These are phyloP conservation scores for Cataglyphis albicans DNA, from an alignment of 2,888 invertebrate species.

Conservation along the genomic window DNA sequence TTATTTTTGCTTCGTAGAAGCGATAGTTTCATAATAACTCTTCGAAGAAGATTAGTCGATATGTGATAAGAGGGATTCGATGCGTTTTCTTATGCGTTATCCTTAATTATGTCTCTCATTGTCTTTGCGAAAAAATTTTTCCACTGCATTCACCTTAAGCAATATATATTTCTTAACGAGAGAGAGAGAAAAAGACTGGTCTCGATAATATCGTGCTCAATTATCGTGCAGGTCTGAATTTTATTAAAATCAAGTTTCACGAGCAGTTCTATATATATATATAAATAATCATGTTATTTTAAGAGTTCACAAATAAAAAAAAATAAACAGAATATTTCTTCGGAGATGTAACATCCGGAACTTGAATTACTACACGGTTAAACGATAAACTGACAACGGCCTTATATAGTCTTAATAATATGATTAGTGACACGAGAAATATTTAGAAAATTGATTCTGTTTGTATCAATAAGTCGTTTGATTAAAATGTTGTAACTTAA, in stretches of 20 bases:
- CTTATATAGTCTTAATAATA: neutral
- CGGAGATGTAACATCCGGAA: neutral
- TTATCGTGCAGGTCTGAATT: neutral
- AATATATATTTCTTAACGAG: neutral
- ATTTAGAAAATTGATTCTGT: constrained; percentile 8
- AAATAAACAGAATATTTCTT: neutral
- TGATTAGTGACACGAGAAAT: neutral
- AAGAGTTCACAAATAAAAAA: neutral
- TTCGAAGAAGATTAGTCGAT: neutral
- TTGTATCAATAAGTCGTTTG: neutral
- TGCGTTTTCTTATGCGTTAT: neutral
- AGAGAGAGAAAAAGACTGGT: neutral
- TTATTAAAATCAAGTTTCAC: neutral
- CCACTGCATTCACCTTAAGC: neutral
- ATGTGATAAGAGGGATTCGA: neutral
- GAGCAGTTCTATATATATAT: neutral
- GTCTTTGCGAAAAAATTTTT: neutral
- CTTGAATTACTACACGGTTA: neutral
- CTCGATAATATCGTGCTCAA: neutral
- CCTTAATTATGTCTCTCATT: neutral
- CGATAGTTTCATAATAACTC: neutral
- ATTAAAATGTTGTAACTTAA: constrained; percentile 28
- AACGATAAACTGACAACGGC: neutral
- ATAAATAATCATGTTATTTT: neutral
- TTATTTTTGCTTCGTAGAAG: neutral